Base-by-base conservation (phyloP, 2,113 vertebrate genomes). In the Coracopsis vasa region DNA sequence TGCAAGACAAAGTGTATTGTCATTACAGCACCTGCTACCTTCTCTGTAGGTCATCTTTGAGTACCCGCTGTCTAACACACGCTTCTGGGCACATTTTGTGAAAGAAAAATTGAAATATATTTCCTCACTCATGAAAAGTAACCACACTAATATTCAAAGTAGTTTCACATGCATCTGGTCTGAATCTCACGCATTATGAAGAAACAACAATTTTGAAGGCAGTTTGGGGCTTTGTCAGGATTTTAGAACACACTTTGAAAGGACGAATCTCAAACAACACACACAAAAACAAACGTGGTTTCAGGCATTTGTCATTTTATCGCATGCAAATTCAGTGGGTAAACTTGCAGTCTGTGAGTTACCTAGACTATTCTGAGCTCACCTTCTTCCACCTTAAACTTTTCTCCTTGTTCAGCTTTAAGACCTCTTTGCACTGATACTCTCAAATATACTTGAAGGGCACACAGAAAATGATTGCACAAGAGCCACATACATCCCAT, bases 251-350 rank as follows among this genome's bases (percentile, higher is more conserved):
- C 13, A 23, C 27, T 28, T 24, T 47, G 18, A 37, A 81, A 71
- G 12, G 27, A 61, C 15, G 33, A 64, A 51, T 69, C 53, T 48
- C 17, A 21, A 81, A 41, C 0, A 2, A 15, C n/a, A 33, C 0
- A 0, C 14, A 21, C 4, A 20, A 80, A 74, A 44, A 0, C 0
- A 4, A 66, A 33, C 11, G 7, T 3, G 0, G 2, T 79, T 84
- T 79, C 69, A 61, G 35, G 18, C 3, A 37, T 5, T 37, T 3
- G 3, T 13, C 13, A 6, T 71, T 71, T 78, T 71, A 10, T 69
- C 2, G 0, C 10, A 1, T 60, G 15, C 11, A 74, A 31, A 41
- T 29, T 58, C 25, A 50, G 3, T 16, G 19, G 13, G 37, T 25
- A 79, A 50, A 69, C 12, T 12, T 17, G 39, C 21, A 45, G 9